Evolutionary conservation across 2,888 invertebrate genomes (phyloP).

Genomic region (Drymonia ruficornis): DNA sequence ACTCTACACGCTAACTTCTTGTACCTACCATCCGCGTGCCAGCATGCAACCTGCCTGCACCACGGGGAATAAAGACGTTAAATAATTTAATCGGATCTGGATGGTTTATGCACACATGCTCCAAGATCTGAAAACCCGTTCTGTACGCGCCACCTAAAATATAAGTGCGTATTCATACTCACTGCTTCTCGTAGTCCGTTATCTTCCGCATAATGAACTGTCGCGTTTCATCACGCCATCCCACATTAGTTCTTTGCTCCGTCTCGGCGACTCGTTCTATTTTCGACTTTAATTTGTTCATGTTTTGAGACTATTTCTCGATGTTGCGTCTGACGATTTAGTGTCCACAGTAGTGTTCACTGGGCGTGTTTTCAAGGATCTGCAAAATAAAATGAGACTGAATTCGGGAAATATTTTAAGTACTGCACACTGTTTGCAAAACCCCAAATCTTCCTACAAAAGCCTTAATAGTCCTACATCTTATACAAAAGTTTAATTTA

Average conservation of each 20-base stretch:
- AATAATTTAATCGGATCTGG: conserved; percentile 80
- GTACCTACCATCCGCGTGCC: conserved; percentile 72
- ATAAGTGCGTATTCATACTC: conserved; percentile 38
- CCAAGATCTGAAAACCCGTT: conserved; percentile 51
- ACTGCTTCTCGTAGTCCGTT: conserved; percentile 30
- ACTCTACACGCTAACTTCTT: conserved; percentile 54
- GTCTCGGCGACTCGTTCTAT: conserved; percentile 10
- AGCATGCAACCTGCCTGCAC: conserved; percentile 78
- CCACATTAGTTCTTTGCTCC: conserved; percentile 37
- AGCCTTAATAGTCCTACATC: neutral
- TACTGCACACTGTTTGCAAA: neutral
- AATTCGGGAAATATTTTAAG: neutral
- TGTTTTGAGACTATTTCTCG: conserved; percentile 19
- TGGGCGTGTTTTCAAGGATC: conserved; percentile 31
- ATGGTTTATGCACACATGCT: conserved; percentile 71
- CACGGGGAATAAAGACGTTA: conserved; percentile 82
- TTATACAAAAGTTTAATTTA: neutral
- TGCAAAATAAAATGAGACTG: conserved; percentile 26
- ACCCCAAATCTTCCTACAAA: too few relatives aligned
- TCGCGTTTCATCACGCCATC: conserved; percentile 44
- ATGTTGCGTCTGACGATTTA: conserved; percentile 30
- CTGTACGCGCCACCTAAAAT: conserved; percentile 35
- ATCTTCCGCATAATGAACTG: conserved; percentile 46
- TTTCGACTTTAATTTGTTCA: conserved; percentile 22
- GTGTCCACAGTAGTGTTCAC: conserved; percentile 26